Evolutionary conservation across 2,113 vertebrate genomes (phyloP), one percentile per base, ranked within the genome.

Genomic region (Zingel zingel): DNA sequence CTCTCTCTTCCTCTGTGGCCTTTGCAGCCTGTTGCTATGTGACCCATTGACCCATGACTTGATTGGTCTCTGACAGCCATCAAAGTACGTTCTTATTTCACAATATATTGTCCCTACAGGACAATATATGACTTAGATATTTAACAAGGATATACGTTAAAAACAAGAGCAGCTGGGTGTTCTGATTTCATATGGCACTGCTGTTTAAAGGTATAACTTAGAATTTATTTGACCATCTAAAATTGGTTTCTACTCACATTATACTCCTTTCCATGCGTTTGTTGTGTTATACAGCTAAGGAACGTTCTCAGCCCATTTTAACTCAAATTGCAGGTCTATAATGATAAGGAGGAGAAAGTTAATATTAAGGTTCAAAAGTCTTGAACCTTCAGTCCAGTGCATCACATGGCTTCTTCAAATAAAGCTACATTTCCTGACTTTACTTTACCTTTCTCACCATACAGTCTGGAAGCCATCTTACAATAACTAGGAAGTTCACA

Each of bases 21-120:
- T 86, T 62, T 86, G 70, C 53, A 51, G 79, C 78, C 79, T 88
- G 78, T 86, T 83, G 73, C 79, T 76, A 30, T 84, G 78, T 89
- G 86, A 91, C 88, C 91, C 81, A 65, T 13, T 85, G 86, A 91
- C 86, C 88, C 86, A 50, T 83, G 82, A 89, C 86, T 58, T 79
- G 82, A 89, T 63, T 79, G 65, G 57, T 71, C 82, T 79, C 70
- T 88, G 86, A 91, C 90, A 89, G 88, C 70, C 71, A 79, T 87
- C 56, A 58, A 77, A 86, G 57, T 30, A 70, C 68, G 77, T 87
- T 85, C 62, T 53, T 57, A 74, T 81, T 82, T 69, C n/a, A 61
- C 36, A 70, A 15, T 73, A n/a, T n/a, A n/a, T n/a, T n/a, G n/a
- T n/a, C n/a, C n/a, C 69, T 73, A 74, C 71, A 59, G 27, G 25